Conservation (phyloP, 2,797 vertebrate genomes). For the Gambusia yucatana region DNA sequence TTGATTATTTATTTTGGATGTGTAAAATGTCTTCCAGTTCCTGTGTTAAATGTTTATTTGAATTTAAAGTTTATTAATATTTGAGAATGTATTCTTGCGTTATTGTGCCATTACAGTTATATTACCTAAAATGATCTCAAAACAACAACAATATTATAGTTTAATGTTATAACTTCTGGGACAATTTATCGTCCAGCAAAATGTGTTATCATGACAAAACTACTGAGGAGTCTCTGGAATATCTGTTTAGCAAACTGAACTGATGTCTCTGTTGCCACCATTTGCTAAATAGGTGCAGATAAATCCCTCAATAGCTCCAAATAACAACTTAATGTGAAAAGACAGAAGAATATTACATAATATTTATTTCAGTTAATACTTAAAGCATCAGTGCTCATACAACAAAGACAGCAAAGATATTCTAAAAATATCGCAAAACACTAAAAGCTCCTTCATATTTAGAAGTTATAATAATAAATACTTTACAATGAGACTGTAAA, state of each 20-base stretch:
- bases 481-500: background rate
- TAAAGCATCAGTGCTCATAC: background rate
- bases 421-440: background rate
- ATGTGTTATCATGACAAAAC: too few species aligned
- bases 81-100: too few species aligned
- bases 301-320: background rate
- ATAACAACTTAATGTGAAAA: background rate
- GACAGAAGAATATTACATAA: background rate
- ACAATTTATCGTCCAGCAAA: too few species aligned
- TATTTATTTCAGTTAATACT: background rate
- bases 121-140: too few species aligned
- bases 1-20: too few species aligned
- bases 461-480: background rate
- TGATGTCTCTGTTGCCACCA: background rate
- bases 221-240: background rate
- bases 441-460: background rate
- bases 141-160: too few species aligned
- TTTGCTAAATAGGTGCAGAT: background rate
- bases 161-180: too few species aligned
- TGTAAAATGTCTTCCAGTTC: too few species aligned
- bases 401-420: background rate
- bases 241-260: background rate
- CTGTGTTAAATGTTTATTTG: too few species aligned
- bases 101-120: too few species aligned
- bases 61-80: too few species aligned